Evolutionary conservation across 2,113 vertebrate species (phyloP).

Genomic region (Melanerpes aurifrons): DNA sequence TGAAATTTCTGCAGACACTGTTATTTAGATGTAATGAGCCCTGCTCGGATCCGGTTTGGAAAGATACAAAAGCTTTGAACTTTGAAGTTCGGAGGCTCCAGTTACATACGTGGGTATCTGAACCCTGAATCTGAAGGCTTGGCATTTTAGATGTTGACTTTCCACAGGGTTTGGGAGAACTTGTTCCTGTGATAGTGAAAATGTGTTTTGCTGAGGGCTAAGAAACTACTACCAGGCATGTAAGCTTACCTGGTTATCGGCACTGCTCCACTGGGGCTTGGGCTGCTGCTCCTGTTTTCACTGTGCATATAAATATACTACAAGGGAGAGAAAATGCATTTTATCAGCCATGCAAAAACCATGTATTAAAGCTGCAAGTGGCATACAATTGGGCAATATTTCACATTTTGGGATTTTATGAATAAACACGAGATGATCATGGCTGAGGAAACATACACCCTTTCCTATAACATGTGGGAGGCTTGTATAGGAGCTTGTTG

Average conservation of each 20-base stretch:
- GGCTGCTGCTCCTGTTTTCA: background rate
- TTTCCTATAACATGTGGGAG: background rate
- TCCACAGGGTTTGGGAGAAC: background rate
- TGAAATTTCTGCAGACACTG: constrained; percentile 65
- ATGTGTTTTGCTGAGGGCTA: constrained; percentile 12
- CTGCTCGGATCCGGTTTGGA: constrained; percentile 47
- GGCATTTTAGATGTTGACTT: constrained; percentile 49
- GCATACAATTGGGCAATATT: background rate
- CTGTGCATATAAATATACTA: background rate
- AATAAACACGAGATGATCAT: background rate
- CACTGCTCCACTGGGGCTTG: background rate
- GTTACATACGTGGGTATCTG: constrained; percentile 48
- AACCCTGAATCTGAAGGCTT: constrained; percentile 43
- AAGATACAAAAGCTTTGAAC: constrained; percentile 55
- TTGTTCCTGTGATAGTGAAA: constrained; percentile 6
- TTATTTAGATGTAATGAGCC: constrained; percentile 64
- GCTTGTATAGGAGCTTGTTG: background rate
- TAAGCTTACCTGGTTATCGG: background rate
- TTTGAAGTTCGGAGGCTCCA: background rate
- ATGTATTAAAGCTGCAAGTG: background rate
- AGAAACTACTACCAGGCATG: background rate
- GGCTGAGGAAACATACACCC: background rate
- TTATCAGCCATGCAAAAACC: background rate
- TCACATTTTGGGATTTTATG: background rate
- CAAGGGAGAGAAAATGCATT: background rate